Evolutionary conservation across 2,113 vertebrate genomes (phyloP).

Genomic region (Tupaia tana): DNA sequence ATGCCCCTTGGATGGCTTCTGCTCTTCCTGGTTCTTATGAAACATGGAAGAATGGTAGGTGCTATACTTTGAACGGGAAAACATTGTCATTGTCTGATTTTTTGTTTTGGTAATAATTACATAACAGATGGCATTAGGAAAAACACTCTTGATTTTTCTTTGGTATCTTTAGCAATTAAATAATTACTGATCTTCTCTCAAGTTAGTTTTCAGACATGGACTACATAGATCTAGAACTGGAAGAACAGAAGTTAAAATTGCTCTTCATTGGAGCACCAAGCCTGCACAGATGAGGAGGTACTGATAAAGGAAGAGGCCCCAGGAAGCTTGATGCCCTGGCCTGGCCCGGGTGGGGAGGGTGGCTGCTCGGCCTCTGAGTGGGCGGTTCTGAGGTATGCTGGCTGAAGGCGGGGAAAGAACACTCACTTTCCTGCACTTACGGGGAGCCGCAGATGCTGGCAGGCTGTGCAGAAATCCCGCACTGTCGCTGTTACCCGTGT

Average conservation of each 20-base stretch:
- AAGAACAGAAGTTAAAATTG: neutral
- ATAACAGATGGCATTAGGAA: neutral
- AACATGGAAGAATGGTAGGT: neutral
- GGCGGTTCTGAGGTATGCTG: neutral
- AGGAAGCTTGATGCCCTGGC: neutral
- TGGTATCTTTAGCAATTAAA: neutral
- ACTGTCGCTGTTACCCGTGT: neutral
- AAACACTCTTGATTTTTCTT: neutral
- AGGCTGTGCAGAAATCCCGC: neutral
- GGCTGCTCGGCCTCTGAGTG: neutral
- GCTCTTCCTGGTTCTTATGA: neutral
- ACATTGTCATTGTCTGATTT: neutral
- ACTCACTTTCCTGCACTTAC: neutral
- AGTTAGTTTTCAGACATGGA: constrained; percentile 28
- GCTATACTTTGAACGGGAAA: neutral
- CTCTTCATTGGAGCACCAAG: neutral
- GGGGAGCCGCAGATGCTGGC: neutral
- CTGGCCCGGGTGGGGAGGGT: neutral
- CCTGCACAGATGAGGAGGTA: neutral
- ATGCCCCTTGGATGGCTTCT: neutral
- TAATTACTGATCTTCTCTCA: neutral
- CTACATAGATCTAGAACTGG: neutral
- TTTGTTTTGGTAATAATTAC: neutral
- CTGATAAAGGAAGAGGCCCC: neutral
- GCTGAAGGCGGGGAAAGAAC: neutral